These are phyloP conservation scores for Andrena praecox DNA, from an alignment of 2,888 invertebrate species.

Conservation along the genomic window DNA sequence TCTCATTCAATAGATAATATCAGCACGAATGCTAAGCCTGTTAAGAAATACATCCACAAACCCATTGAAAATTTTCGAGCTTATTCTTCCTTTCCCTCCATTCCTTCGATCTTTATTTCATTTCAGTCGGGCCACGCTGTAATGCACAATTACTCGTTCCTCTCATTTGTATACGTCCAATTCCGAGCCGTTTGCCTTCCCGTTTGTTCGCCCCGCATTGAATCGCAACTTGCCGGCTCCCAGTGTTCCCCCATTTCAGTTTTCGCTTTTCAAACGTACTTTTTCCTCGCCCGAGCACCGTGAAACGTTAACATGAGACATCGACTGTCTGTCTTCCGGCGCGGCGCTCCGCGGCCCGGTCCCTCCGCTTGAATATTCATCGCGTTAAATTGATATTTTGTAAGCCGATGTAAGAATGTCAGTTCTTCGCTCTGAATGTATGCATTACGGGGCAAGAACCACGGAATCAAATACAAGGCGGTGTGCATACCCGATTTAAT, in stretches of 20 bases:
- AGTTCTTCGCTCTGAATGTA: conserved; percentile 41
- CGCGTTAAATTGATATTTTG: conserved; percentile 52
- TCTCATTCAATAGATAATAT: too few relatives aligned
- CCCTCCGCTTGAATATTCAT: conserved; percentile 54
- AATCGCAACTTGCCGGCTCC: neutral
- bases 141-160: neutral
- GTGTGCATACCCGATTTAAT: conserved; percentile 25
- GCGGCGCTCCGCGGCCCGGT: neutral
- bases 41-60: too few relatives aligned
- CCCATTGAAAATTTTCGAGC: neutral
- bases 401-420: conserved; percentile 46
- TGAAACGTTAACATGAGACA: neutral
- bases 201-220: neutral
- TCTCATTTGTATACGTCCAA: neutral
- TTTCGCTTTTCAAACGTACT: neutral
- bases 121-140: neutral
- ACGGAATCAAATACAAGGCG: conserved; percentile 24
- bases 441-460: conserved; percentile 15
- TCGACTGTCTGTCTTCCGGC: neutral
- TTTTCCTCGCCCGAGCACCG: neutral
- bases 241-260: neutral
- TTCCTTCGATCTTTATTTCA: neutral
- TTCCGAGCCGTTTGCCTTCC: neutral
- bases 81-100: neutral
- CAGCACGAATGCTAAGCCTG: too few relatives aligned